Conservation (phyloP, 2,797 vertebrate species). For the Pipistrellus pygmaeus region DNA sequence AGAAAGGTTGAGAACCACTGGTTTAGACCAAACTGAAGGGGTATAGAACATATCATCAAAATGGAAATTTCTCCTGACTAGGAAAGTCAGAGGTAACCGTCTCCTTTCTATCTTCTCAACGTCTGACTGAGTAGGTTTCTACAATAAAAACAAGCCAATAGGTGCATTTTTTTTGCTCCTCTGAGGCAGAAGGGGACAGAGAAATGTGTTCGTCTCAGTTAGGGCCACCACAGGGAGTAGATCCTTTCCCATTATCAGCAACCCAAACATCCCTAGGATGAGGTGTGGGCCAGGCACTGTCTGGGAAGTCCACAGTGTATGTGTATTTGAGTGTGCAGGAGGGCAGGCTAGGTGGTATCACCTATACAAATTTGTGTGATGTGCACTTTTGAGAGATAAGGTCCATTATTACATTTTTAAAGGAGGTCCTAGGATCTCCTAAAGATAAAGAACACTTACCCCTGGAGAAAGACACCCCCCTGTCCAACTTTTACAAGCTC, state of each 20-base stretch:
- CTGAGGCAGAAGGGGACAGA: neutral
- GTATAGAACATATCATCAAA: neutral
- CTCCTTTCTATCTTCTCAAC: too few relatives aligned
- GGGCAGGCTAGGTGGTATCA: neutral
- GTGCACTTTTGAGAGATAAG: neutral
- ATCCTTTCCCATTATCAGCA: neutral
- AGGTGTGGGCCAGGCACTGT: neutral
- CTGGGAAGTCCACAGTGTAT: neutral
- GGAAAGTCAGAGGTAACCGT: too few relatives aligned
- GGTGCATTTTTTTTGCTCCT: neutral
- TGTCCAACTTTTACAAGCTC: neutral
- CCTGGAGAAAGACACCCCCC: neutral
- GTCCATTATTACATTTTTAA: neutral
- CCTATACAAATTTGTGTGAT: neutral
- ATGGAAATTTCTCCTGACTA: neutral
- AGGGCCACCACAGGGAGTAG: neutral
- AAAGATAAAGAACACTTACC: neutral
- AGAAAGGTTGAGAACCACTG: too few relatives aligned
- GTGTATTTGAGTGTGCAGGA: neutral
- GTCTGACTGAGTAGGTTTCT: neutral
- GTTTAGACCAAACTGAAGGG: neutral
- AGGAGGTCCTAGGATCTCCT: neutral
- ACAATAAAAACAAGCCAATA: neutral
- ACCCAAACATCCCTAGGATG: neutral
- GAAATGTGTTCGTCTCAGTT: neutral